Evolutionary conservation across 2,113 vertebrate genomes (phyloP).

Genomic region (Sphyrna mokarran): DNA sequence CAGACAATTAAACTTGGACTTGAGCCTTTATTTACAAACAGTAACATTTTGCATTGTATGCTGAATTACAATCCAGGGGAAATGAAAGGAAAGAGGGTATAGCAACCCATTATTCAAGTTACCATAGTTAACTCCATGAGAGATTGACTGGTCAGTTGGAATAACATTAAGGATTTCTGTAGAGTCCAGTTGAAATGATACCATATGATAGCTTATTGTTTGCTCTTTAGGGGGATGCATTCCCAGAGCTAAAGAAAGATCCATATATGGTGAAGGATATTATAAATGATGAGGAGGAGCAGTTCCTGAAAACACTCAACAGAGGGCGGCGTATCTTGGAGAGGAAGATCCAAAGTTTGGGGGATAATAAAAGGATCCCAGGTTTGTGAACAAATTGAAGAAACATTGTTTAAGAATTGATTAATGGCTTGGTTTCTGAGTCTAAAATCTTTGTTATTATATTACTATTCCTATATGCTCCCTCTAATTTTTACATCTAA

Average conservation of each 20-base stretch:
- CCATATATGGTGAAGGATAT: conserved; percentile 95
- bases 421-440: not conserved
- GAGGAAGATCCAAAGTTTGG: conserved; percentile 87
- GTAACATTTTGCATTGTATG: not conserved
- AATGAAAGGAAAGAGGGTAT: no score
- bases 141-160: not conserved
- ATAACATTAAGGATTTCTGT: not conserved
- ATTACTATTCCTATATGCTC: no score
- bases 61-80: no score
- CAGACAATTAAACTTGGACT: not conserved
- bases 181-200: not conserved
- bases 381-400: conserved; percentile 54
- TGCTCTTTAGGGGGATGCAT: conserved; percentile 74
- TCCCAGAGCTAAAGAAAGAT: conserved; percentile 91
- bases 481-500: not conserved
- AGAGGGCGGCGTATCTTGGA: conserved; percentile 93
- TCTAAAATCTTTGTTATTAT: not conserved
- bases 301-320: conserved; percentile 94
- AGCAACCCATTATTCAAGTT: not conserved
- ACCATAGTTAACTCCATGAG: not conserved
- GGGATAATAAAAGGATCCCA: conserved; percentile 76
- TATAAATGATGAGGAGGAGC: conserved; percentile 89
- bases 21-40: not conserved
- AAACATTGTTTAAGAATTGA: not conserved
- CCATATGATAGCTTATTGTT: not conserved